phyloP scores from a whole-genome alignment of 2,888 invertebrate species.

The Trachelus iudaicus region DNA sequence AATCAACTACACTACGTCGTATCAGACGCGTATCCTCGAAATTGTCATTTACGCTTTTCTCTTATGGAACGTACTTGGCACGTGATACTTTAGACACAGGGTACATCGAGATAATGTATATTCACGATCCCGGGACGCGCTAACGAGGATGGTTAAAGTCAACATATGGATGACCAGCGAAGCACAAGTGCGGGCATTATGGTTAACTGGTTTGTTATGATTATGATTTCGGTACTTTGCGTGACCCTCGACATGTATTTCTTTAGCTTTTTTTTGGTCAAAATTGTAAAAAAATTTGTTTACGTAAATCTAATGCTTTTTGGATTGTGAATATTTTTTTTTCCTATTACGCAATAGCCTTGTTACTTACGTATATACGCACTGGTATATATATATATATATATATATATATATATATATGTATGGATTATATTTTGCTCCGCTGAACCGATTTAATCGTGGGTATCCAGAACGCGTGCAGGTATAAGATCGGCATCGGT shows the following conservation, averaged over 20 bases:
- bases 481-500: not conserved
- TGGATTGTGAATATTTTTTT: not conserved
- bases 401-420: too few relatives aligned
- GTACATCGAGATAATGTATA: slow-evolving; percentile 17
- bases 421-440: not conserved
- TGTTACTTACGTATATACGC: too few relatives aligned
- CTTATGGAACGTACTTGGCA: slow-evolving; percentile 9
- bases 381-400: too few relatives aligned
- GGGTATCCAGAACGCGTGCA: not conserved
- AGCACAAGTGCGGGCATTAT: slow-evolving; percentile 24
- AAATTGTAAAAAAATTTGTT: not conserved
- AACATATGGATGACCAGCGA: slow-evolving; percentile 17
- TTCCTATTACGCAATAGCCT: not conserved
- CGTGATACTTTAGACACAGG: slow-evolving; percentile 23
- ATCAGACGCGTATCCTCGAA: not conserved
- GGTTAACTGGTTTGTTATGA: slow-evolving; percentile 8
- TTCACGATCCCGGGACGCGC: slow-evolving; percentile 13
- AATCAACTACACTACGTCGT: not conserved
- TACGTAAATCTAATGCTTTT: not conserved
- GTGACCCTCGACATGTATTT: slow-evolving; percentile 9
- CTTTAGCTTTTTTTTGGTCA: not conserved
- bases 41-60: not conserved
- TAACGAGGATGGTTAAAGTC: slow-evolving; percentile 23
- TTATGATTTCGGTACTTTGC: slow-evolving; percentile 4
- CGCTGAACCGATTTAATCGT: not conserved